phyloP scores from a whole-genome alignment of 92 coral and sea anemone genomes.

The Palythoa heliodiscus region DNA sequence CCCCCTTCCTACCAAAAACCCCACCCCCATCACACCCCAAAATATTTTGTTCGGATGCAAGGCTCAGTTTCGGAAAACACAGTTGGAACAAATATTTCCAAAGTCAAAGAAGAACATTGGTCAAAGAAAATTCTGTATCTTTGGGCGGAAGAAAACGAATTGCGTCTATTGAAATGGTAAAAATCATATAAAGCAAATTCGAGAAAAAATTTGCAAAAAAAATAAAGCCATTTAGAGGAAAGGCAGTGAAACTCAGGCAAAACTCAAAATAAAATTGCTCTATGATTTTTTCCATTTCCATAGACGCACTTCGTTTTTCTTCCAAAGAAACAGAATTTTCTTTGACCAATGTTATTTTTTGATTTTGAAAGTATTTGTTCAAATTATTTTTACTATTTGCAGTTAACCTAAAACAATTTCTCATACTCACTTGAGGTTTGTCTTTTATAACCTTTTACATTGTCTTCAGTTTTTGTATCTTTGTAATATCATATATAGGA shows the following conservation, averaged over 20 bases:
- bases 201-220: not conserved
- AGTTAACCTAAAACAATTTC: not conserved
- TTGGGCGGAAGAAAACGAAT: too few species aligned
- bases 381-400: not conserved
- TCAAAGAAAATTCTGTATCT: too few species aligned
- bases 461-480: not conserved
- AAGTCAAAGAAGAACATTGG: too few species aligned
- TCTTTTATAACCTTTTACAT: not conserved
- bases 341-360: too few species aligned
- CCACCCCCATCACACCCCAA: too few species aligned
- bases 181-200: too few species aligned
- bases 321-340: slow-evolving; percentile 5
- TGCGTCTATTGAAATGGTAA: too few species aligned
- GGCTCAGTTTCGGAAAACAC: too few species aligned
- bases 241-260: not conserved
- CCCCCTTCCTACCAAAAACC: too few species aligned
- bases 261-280: not conserved
- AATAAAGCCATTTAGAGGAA: not conserved
- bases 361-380: not conserved
- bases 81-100: too few species aligned
- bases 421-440: not conserved
- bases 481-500: not conserved
- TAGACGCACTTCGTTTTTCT: not conserved
- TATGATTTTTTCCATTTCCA: not conserved
- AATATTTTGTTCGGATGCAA: too few species aligned